Conservation (phyloP, 2,888 invertebrate species). For the Drosophila hamatofila region DNA sequence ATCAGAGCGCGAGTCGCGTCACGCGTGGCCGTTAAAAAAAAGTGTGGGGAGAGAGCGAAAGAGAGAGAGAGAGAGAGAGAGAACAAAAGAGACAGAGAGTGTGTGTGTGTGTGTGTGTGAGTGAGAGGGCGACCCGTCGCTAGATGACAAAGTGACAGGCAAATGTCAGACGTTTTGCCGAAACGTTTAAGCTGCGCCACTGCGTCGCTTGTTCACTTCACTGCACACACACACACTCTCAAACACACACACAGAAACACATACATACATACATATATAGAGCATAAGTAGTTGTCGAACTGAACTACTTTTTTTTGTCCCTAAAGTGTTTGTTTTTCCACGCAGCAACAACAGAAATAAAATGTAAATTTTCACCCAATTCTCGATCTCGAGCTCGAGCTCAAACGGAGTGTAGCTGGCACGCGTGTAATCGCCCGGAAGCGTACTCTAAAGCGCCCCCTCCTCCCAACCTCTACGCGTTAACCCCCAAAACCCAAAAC, state of each 20-base stretch:
- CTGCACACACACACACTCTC: slow-evolving; percentile 57
- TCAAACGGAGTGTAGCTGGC: slow-evolving; percentile 47
- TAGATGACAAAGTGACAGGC: slow-evolving; percentile 71
- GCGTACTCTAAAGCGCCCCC: slow-evolving; percentile 40
- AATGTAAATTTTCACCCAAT: slow-evolving; percentile 79
- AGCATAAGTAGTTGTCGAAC: slow-evolving; percentile 10
- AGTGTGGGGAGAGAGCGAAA: background rate
- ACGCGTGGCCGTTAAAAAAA: slow-evolving; percentile 47
- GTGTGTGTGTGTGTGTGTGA: background rate
- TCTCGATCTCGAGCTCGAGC: slow-evolving; percentile 18
- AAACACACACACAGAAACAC: slow-evolving; percentile 53
- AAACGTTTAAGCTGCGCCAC: slow-evolving; percentile 67
- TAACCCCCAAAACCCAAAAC: background rate
- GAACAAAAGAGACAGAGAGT: too few relatives aligned
- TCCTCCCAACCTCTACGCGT: background rate
- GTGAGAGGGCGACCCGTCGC: slow-evolving; percentile 19
- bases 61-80: background rate
- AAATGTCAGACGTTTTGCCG: slow-evolving; percentile 73
- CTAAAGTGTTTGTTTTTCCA: slow-evolving; percentile 64
- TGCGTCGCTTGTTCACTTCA: slow-evolving; percentile 72
- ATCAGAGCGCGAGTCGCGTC: slow-evolving; percentile 55
- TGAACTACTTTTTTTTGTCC: slow-evolving; percentile 25
- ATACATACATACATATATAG: slow-evolving; percentile 57
- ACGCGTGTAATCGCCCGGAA: slow-evolving; percentile 81
- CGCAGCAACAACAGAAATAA: slow-evolving; percentile 51